phyloP scores from a whole-genome alignment of 2,797 vertebrate species.

The Aphelocoma californica region DNA sequence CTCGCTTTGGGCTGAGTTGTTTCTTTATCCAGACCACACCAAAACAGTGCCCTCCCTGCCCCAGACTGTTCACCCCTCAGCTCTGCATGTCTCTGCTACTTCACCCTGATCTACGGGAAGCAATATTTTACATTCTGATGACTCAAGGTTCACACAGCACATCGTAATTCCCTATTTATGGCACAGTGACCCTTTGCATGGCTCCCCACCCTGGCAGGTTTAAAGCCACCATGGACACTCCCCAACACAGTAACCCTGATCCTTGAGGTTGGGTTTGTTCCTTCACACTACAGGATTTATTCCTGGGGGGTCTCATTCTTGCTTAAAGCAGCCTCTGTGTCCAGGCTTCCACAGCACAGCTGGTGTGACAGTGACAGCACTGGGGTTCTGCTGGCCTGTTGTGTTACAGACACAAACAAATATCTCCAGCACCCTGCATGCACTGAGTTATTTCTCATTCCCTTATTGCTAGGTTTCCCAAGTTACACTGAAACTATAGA shows the following conservation, averaged over 20 bases:
- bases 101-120: not conserved
- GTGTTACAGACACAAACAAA: fast-evolving
- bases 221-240: not conserved
- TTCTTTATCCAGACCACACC: not conserved
- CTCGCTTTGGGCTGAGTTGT: not conserved
- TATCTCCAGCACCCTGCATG: not conserved
- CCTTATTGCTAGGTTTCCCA: not conserved
- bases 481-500: not conserved
- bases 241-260: not conserved
- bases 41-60: not conserved
- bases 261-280: not conserved
- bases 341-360: not conserved
- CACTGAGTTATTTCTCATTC: not conserved
- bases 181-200: not conserved
- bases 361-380: fast-evolving
- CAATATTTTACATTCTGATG: not conserved
- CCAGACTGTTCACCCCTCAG: not conserved
- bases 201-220: not conserved
- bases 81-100: not conserved
- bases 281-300: not conserved
- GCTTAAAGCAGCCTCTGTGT: not conserved
- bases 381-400: not conserved
- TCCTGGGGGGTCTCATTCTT: not conserved
- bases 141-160: not conserved
- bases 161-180: not conserved